Evolutionary conservation across 30 jellyfish, hydroid and myxozoan species (phyloP), one percentile per base, ranked within the genome.

Genomic region (Phacellophora camtschatica): DNA sequence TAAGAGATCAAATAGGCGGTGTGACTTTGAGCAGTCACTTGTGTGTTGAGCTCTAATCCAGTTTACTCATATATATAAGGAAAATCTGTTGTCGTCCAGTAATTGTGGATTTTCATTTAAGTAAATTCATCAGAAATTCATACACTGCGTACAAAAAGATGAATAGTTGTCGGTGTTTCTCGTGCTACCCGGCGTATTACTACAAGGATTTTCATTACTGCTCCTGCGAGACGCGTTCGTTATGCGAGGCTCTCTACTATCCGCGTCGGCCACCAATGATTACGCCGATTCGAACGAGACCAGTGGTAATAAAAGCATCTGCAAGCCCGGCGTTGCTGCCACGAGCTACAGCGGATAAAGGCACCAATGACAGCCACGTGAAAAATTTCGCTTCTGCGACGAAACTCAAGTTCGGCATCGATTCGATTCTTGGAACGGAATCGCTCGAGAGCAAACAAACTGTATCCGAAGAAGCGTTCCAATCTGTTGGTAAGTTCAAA

Each of bases 1-100:
- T 73, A 49, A 43, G 55, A 73, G 55, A 56, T 51, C 86, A 73
- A 73, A 73, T 67, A 73, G 84, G 82, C 91, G 91, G 91, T 51
- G 42, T 62, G 83, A 65, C 90, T 80, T 80, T 80, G 91, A 64
- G 82, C 66, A 22, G 18, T 80, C 76, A 23, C 59, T 46, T 64
- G 76, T 66, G 91, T 80, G 54, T 56, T 64, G 84, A 66, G 81
- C 62, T 37, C 53, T 64, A 80, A 65, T 66, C 91, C 86, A 73
- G 86, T 73, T 73, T 73, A 73, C 86, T 73, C 55, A 73, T 53
- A 73, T 73, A 73, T 73, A 53, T 59, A 51, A 58, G 86, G 86
- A 24, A 56, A 73, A 53, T 73, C 86, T 32, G 66, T 37, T 53
- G 74, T 53, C 53, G 56, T 25, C 49, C 51, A 20, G 86, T 54